phyloP scores from a whole-genome alignment of 2,888 invertebrate genomes.

The Endotricha flammealis region DNA sequence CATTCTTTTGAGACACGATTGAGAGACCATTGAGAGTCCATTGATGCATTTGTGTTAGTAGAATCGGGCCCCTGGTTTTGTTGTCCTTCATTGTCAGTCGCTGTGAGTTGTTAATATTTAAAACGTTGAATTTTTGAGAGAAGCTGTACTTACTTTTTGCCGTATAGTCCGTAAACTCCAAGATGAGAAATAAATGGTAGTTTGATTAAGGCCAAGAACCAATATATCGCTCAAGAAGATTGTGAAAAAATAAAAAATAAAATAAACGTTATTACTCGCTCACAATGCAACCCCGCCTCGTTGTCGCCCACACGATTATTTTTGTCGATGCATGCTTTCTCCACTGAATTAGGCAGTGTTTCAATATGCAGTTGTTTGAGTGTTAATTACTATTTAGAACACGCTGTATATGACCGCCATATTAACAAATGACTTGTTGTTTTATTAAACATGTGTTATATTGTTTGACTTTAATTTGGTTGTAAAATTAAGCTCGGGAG shows the following conservation, averaged over 20 bases:
- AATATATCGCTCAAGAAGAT: too few species aligned
- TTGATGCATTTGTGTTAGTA: too few species aligned
- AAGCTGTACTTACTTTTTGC: too few species aligned
- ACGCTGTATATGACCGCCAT: neutral
- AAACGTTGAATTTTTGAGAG: too few species aligned
- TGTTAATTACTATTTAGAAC: constrained; percentile 12
- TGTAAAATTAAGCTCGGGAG: neutral
- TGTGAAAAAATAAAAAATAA: neutral
- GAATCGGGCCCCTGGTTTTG: too few species aligned
- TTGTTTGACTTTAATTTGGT: neutral
- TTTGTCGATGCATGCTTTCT: constrained; percentile 19
- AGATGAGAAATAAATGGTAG: neutral
- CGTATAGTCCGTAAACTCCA: too few species aligned
- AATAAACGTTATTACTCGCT: neutral
- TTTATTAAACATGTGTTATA: constrained; percentile 6
- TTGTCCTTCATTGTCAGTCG: too few species aligned
- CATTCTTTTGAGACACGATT: too few species aligned
- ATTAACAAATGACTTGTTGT: neutral
- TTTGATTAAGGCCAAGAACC: neutral
- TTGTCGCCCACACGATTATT: constrained; percentile 16
- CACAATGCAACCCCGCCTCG: constrained; percentile 3
- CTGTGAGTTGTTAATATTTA: too few species aligned
- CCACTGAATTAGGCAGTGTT: constrained; percentile 15
- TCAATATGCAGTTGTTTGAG: constrained; percentile 15
- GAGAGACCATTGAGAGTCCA: too few species aligned